Base-by-base conservation (phyloP, 2,797 vertebrate species). In the Oryzias dopingdopingensis region DNA sequence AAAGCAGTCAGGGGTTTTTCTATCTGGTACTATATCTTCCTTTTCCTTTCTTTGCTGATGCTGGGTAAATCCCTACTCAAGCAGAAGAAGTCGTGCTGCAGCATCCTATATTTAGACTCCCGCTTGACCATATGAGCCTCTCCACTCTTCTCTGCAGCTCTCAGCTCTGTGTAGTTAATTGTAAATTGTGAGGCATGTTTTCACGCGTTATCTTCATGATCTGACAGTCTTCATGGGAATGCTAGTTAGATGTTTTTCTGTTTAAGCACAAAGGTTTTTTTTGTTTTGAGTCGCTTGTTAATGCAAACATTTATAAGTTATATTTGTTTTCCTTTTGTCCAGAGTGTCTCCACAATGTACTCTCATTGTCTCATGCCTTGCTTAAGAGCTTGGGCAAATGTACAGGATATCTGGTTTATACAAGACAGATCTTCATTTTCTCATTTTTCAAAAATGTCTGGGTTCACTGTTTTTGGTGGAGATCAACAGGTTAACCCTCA, bases 91-190 rank as follows among this genome's bases (percentile, higher is more conserved):
- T 86, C 74, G 73, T 71, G 72, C 68, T 65, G 72, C 76, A 84
- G 70, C 55, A 57, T 81, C 80, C 88, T 90, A 89, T 89, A 89
- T 89, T 88, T 90, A 90, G 84, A 78, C 14, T 65, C 65, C 24
- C 23, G 68, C 87, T 85, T 81, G 82, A 87, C 79, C 82, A 84
- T 71, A 69, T 58, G 45, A 82, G 74, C 76, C 70, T 67, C 66
- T 62, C 24, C 41, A 42, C 64, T 79, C 57, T 46, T 16, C 63
- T 76, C 64, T 70, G 58, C 74, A 63, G 61, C 55, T 12, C 60
- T 70, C 48, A 7, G 53, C 58, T 77, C 56, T 18, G 53, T 66
- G 75, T 52, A 56, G 51, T 69, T 74, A 77, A 65, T 80, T 75
- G 74, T 64, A 68, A 56, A 71, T 79, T 67, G 63, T 56, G 58